Percentiles rank a stretch among this genome's conserved stretches.
phyloP scores from a whole-genome alignment of 2,797 vertebrate genomes.

The Perodicticus potto region DNA sequence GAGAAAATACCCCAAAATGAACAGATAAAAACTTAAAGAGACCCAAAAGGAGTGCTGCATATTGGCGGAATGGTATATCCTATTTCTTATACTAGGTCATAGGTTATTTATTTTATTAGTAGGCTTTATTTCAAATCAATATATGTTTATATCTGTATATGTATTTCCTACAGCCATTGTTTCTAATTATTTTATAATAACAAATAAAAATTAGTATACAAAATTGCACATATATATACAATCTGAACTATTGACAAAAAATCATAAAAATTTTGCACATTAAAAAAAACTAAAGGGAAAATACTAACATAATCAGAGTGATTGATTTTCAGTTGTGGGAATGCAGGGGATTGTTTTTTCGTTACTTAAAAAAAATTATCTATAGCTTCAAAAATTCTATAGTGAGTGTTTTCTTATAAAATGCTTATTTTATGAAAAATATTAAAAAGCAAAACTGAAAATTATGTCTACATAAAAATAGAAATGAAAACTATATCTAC shows the following conservation, averaged over 20 bases:
- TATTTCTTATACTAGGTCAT: neutral
- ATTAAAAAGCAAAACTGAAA: neutral
- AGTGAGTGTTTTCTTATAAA: neutral
- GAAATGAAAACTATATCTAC: neutral
- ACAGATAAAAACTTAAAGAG: neutral
- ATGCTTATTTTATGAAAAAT: neutral
- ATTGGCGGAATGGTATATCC: neutral
- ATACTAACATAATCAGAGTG: neutral
- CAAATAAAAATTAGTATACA: neutral
- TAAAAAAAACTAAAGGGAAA: neutral
- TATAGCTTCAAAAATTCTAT: neutral
- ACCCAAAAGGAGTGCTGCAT: neutral
- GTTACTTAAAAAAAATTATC: neutral
- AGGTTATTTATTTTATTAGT: neutral
- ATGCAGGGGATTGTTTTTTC: neutral
- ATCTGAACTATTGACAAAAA: neutral
- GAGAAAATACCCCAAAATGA: neutral
- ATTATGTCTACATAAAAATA: neutral
- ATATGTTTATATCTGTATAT: neutral
- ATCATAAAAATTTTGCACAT: neutral
- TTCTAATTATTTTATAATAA: neutral
- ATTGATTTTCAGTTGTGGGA: neutral
- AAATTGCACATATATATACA: neutral
- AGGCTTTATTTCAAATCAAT: neutral
- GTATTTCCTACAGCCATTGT: neutral